phyloP scores from a whole-genome alignment of 1,140 invertebrate genomes.

The Stegodyphus mimosarum region DNA sequence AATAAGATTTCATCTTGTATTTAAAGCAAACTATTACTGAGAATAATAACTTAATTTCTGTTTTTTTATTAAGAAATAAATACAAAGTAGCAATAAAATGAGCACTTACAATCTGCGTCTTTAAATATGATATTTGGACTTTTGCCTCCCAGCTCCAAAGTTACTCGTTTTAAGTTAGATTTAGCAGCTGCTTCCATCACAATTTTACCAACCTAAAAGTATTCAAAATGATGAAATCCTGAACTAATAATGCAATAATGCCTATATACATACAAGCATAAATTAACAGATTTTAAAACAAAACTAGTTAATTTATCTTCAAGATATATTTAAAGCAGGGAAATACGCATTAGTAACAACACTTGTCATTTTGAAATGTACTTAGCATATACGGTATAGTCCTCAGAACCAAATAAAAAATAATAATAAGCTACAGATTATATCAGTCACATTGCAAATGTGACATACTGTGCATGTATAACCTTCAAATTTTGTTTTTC shows the following conservation, averaged over 20 bases:
- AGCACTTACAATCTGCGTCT: constrained; percentile 69
- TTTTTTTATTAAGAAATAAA: too few species aligned
- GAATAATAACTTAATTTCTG: too few species aligned
- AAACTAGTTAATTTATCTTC: neutral
- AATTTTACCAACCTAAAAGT: constrained; percentile 73
- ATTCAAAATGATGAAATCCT: neutral
- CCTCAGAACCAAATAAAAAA: too few species aligned
- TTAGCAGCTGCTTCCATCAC: constrained; percentile 81
- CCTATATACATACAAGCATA: neutral
- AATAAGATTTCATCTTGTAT: neutral
- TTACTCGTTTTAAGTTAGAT: constrained; percentile 89
- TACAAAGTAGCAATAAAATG: too few species aligned
- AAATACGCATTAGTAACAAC: too few species aligned
- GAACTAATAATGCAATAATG: neutral
- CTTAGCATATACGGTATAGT: too few species aligned
- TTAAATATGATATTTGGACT: constrained; percentile 62
- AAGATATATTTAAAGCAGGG: neutral
- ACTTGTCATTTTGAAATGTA: too few species aligned
- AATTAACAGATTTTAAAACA: neutral
- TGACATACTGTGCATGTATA: too few species aligned
- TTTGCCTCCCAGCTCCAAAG: constrained; percentile 83
- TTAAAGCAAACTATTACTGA: too few species aligned
- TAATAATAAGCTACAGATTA: too few species aligned
- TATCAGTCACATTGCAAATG: too few species aligned
- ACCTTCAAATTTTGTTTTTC: too few species aligned